Conservation (phyloP, 2,888 invertebrate genomes). For the Dolichopus griseipennis region DNA sequence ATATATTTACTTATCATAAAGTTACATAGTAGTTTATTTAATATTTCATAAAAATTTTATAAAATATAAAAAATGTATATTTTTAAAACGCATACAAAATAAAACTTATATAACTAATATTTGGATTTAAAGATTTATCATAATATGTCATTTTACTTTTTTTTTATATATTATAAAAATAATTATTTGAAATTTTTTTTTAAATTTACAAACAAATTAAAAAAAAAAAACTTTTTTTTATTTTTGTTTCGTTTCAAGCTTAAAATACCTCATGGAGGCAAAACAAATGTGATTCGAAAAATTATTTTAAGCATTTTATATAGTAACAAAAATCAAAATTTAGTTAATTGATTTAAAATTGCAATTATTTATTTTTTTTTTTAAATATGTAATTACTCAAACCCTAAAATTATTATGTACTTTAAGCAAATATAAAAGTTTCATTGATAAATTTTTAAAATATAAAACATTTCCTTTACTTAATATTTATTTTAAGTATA, state of each 20-base stretch:
- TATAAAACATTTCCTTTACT: no score
- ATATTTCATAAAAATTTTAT: no score
- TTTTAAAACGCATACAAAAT: no score
- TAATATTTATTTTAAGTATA: no score
- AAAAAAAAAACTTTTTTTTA: neutral
- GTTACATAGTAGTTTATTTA: no score
- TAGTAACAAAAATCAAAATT: neutral
- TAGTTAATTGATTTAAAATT: neutral
- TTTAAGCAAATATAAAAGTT: no score
- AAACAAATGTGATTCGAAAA: neutral
- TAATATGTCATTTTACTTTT: neutral
- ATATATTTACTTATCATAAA: no score
- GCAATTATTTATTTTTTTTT: neutral
- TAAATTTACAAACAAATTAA: neutral
- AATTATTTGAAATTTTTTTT: neutral
- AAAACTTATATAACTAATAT: neutral
- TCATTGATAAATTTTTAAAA: no score
- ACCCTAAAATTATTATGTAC: no score
- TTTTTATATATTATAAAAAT: neutral
- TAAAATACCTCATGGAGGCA: neutral
- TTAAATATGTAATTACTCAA: no score
- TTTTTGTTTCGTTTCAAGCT: neutral
- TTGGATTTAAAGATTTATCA: neutral
- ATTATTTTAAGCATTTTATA: slow-evolving; percentile 1
- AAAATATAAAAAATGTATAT: no score